A percentile compares a stretch with the other conserved stretches of the same genome.
phyloP scores from a whole-genome alignment of 2,888 invertebrate genomes.

The Tenthredo mesomela region DNA sequence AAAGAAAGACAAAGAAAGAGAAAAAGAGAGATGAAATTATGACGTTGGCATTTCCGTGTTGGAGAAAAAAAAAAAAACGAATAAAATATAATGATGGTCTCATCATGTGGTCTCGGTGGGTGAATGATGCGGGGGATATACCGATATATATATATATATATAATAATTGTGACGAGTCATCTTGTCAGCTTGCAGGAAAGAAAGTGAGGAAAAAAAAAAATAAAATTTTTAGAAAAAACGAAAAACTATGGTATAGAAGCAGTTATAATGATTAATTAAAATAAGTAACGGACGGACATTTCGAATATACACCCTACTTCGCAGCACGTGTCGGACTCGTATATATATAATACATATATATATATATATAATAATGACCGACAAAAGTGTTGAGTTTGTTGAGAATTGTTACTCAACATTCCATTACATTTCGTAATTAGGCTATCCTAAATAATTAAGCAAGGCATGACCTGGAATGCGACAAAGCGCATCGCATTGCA shows the following conservation, averaged over 20 bases:
- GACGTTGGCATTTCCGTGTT: background rate
- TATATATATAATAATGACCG: background rate
- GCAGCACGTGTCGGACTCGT: background rate
- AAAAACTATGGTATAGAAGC: background rate
- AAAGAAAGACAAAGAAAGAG: background rate
- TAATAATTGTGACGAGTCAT: slow-evolving; percentile 16
- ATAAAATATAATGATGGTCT: background rate
- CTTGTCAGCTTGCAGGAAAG: background rate
- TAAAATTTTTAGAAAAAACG: background rate
- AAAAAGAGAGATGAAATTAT: background rate
- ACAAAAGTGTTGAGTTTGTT: background rate
- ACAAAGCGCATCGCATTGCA: too few species aligned
- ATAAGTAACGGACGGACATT: slow-evolving; percentile 9
- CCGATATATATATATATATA: background rate
- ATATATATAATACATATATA: background rate
- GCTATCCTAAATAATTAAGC: too few species aligned
- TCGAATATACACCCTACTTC: background rate
- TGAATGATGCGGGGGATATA: slow-evolving; percentile 17
- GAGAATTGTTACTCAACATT: too few species aligned
- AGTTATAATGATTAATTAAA: slow-evolving; percentile 40
- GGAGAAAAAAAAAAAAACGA: background rate
- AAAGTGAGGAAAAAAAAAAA: background rate
- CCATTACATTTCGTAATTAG: too few species aligned
- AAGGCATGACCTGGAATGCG: too few species aligned
- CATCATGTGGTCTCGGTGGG: background rate